Evolutionary conservation across 2,888 invertebrate species (phyloP).

Genomic region (Patella ulyssiponensis): DNA sequence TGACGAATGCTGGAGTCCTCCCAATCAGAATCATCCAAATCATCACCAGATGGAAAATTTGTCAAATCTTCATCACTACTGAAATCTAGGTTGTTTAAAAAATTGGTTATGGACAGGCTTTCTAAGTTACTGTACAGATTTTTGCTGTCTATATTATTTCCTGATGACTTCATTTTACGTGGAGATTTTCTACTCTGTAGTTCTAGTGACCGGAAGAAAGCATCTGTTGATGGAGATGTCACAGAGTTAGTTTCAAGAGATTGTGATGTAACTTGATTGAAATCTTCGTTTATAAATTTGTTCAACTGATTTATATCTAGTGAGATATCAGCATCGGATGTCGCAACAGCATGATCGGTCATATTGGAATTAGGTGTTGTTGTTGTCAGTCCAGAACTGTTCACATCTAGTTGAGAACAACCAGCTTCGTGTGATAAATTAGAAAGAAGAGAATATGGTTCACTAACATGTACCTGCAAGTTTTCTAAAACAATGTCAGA

Average conservation of each 20-base stretch:
- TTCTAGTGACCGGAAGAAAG: constrained; percentile 86
- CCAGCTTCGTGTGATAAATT: not conserved
- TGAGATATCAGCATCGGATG: not conserved
- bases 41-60: constrained; percentile 56
- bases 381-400: not conserved
- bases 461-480: not conserved
- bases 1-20: constrained; percentile 42
- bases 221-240: constrained; percentile 60
- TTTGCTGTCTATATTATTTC: constrained; percentile 24
- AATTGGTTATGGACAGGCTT: constrained; percentile 63
- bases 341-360: no score
- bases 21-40: constrained; percentile 48
- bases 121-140: constrained; percentile 17
- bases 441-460: not conserved
- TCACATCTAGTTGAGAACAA: not conserved
- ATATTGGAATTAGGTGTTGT: not conserved
- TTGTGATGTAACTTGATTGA: constrained; percentile 35
- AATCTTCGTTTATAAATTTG: constrained; percentile 39
- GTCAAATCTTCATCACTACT: constrained; percentile 66
- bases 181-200: constrained; percentile 64
- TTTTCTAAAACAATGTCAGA: not conserved
- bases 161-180: constrained; percentile 29
- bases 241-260: constrained; percentile 44
- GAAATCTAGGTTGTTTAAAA: constrained; percentile 65
- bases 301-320: constrained; percentile 24